phyloP scores from a whole-genome alignment of 2,888 invertebrate genomes.

The Marasmarcha lunaedactyla region DNA sequence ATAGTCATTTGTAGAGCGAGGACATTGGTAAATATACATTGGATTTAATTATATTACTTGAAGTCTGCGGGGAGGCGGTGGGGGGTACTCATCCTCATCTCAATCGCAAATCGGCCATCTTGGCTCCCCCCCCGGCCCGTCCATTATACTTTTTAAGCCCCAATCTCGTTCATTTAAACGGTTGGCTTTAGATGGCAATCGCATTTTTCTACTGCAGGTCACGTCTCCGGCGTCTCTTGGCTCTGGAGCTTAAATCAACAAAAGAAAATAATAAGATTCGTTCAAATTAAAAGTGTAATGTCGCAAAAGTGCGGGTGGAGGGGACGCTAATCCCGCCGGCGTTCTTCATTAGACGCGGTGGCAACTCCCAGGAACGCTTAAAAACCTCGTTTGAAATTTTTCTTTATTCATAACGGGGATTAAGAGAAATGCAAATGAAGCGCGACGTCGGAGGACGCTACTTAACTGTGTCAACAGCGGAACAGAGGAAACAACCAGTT shows the following conservation, averaged over 20 bases:
- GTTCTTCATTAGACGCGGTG: slow-evolving; percentile 58
- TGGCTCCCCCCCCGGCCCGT: slow-evolving; percentile 65
- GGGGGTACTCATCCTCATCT: slow-evolving; percentile 58
- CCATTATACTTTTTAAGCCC: slow-evolving; percentile 81
- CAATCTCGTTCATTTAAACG: slow-evolving; percentile 79
- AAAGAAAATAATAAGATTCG: slow-evolving; percentile 77
- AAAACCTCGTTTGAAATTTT: slow-evolving; percentile 61
- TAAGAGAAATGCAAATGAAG: slow-evolving; percentile 68
- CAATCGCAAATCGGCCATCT: slow-evolving; percentile 72
- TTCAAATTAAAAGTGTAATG: slow-evolving; percentile 81
- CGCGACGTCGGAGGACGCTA: slow-evolving; percentile 53
- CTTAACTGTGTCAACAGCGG: slow-evolving; percentile 67
- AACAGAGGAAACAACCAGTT: not conserved
- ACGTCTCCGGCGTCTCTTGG: slow-evolving; percentile 73
- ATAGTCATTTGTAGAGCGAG: slow-evolving; percentile 7
- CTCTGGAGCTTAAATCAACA: slow-evolving; percentile 77
- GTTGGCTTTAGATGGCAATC: slow-evolving; percentile 78
- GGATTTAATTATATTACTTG: slow-evolving; percentile 65
- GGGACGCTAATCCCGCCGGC: slow-evolving; percentile 47
- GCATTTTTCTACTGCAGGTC: slow-evolving; percentile 79
- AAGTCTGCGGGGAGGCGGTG: slow-evolving; percentile 38
- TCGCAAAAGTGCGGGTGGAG: slow-evolving; percentile 53
- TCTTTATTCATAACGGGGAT: slow-evolving; percentile 70
- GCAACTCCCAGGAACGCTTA: slow-evolving; percentile 26
- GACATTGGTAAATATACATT: slow-evolving; percentile 4